phyloP scores from a whole-genome alignment of 2,888 invertebrate species.

The Andrena minutula region DNA sequence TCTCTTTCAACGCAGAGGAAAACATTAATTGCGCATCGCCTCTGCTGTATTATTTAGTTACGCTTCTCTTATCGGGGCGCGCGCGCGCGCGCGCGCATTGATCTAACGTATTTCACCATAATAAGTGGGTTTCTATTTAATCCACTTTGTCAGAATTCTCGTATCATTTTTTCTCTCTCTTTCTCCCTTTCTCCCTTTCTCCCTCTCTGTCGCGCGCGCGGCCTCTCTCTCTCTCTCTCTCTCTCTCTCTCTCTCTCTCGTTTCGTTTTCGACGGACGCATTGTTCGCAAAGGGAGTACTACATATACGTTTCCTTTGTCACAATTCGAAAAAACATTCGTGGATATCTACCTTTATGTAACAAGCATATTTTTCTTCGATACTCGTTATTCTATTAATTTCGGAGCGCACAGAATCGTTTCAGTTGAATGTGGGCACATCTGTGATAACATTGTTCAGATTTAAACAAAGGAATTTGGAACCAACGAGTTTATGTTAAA shows the following conservation, averaged over 20 bases:
- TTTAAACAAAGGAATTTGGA: constrained; percentile 16
- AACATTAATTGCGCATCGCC: constrained; percentile 77
- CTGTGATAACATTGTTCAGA: constrained; percentile 22
- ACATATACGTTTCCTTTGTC: constrained; percentile 27
- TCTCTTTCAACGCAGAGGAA: constrained; percentile 63
- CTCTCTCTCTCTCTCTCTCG: constrained; percentile 13
- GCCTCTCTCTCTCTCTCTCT: constrained; percentile 23
- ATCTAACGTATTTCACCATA: constrained; percentile 46
- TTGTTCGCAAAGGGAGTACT: constrained; percentile 25
- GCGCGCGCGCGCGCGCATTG: constrained; percentile 51
- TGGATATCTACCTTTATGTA: constrained; percentile 24
- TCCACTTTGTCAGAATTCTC: constrained; percentile 40
- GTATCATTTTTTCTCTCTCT: constrained; percentile 2
- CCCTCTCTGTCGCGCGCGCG: too few species aligned
- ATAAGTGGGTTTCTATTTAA: constrained; percentile 44
- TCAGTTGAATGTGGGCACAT: constrained; percentile 20
- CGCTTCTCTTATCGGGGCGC: constrained; percentile 55
- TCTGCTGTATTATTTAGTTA: constrained; percentile 65
- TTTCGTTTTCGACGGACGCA: constrained; percentile 25
- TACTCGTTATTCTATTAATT: constrained; percentile 14
- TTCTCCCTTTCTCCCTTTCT: background rate
- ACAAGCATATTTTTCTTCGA: constrained; percentile 38
- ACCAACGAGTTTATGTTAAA: background rate
- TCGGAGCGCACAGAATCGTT: constrained; percentile 13
- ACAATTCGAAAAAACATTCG: background rate